Conservation (phyloP, 2,888 invertebrate genomes). For the Oligia strigilis region DNA sequence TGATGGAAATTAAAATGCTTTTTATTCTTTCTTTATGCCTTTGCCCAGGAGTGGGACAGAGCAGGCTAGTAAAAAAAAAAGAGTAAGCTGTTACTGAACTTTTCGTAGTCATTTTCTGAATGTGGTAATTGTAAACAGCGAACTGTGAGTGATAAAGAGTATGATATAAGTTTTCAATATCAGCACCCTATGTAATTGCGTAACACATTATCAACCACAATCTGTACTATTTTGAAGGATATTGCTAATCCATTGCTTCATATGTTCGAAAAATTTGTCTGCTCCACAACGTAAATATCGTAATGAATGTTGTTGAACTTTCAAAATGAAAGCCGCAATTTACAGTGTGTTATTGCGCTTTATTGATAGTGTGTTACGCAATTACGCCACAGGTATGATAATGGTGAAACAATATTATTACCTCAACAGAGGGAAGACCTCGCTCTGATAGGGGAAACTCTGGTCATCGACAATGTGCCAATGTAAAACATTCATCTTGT, state of each 20-base stretch:
- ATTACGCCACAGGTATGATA: not conserved
- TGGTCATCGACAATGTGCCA: slow-evolving; percentile 99
- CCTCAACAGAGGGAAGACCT: slow-evolving; percentile 94
- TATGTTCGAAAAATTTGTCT: too few relatives aligned
- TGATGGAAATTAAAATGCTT: not conserved
- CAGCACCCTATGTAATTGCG: too few relatives aligned
- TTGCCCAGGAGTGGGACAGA: too few relatives aligned
- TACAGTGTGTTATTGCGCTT: too few relatives aligned
- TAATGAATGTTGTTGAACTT: too few relatives aligned
- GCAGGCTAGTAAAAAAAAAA: too few relatives aligned
- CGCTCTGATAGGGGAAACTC: slow-evolving; percentile 97
- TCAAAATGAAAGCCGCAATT: too few relatives aligned
- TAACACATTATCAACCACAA: too few relatives aligned
- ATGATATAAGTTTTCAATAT: not conserved
- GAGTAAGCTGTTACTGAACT: not conserved
- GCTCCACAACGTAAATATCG: too few relatives aligned
- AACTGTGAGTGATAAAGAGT: not conserved
- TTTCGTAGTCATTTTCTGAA: not conserved
- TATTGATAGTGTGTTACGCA: not conserved
- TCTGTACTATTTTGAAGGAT: too few relatives aligned
- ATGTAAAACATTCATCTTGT: slow-evolving; percentile 98
- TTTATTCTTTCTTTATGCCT: too few relatives aligned
- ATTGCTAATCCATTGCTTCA: too few relatives aligned
- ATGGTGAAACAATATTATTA: slow-evolving; percentile 67
- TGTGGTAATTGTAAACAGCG: not conserved